Conservation (phyloP, 2,797 vertebrate genomes). For the Ataeniobius toweri region DNA sequence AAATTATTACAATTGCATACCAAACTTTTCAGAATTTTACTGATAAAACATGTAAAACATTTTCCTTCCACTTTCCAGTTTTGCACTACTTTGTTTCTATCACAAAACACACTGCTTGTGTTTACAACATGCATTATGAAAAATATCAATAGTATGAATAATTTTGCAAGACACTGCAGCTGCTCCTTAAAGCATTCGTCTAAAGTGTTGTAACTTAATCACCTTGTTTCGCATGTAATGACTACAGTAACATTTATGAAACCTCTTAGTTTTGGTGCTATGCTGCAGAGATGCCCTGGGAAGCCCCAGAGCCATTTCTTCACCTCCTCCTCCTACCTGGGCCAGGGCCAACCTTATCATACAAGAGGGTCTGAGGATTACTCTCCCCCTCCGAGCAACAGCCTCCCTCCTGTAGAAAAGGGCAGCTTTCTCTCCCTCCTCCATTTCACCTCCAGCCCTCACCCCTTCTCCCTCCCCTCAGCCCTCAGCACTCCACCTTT, state of each 20-base stretch:
- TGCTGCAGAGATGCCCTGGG: constrained; percentile 55
- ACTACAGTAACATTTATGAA: constrained; percentile 57
- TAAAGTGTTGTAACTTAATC: constrained; percentile 6
- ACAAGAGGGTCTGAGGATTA: constrained; percentile 70
- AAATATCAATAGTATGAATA: background rate
- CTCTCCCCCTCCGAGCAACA: constrained; percentile 62
- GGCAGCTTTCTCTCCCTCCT: constrained; percentile 71
- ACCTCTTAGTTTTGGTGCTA: constrained; percentile 29
- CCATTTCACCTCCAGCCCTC: constrained; percentile 70
- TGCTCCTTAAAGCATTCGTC: background rate
- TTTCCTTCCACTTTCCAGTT: background rate
- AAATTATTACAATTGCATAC: background rate
- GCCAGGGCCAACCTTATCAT: constrained; percentile 67
- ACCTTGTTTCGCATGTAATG: constrained; percentile 46
- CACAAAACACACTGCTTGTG: background rate
- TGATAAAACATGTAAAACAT: background rate
- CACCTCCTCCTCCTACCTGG: constrained; percentile 64
- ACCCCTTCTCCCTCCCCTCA: constrained; percentile 58
- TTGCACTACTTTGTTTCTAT: background rate
- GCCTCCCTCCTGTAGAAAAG: constrained; percentile 77
- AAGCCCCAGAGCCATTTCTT: constrained; percentile 59
- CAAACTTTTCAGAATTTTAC: background rate
- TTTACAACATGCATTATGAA: background rate
- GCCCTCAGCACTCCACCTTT: constrained; percentile 86
- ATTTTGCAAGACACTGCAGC: background rate